Evolutionary conservation across 2,797 vertebrate species (phyloP), one percentile per base, ranked within the genome.

Genomic region (Balearica regulorum): DNA sequence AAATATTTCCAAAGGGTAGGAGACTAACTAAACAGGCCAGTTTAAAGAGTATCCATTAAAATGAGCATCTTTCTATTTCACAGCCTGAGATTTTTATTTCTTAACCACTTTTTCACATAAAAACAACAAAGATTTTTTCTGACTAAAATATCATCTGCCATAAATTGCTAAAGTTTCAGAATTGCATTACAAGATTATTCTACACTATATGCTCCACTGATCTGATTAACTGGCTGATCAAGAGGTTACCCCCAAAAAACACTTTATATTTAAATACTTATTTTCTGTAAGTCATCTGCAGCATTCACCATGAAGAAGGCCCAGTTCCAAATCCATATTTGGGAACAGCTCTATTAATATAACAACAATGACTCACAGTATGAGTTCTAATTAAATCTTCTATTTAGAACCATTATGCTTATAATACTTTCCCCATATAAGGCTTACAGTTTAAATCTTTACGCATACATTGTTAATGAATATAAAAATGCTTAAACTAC

Each of bases 321-420:
- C 43, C 39, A 87, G 35, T 85, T 94, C 86, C 81, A 95, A 95
- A 83, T 37, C 90, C 79, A 21, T 93, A 72, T 83, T 95, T 87
- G 93, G 96, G 58, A 93, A 94, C 13, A 66, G 86, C 66, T 91
- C 95, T 95, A 84, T 92, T 96, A 96, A 96, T 92, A 81, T 13
- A 93, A 49, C 69, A 86, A 80, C 46, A 87, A 31, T 87, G 89
- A 96, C 84, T 96, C 95, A 96, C 60, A 72, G 61, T 14, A 19
- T 7, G 4, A 89, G 75, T 95, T 83, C 90, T 87, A 94, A 54
- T 75, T 78, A 95, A 83, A 72, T 61, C 62, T 83, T 60, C 48
- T 85, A 43, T 78, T 96, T 91, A 89, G 84, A 92, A 83, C 28
- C 64, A 68, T 79, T 73, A 77, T 3, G 4, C 76, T 93, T 87